A percentile compares a stretch with the other conserved stretches of the same genome.
phyloP scores from a whole-genome alignment of 2,888 invertebrate genomes.

The Macropis europaea region DNA sequence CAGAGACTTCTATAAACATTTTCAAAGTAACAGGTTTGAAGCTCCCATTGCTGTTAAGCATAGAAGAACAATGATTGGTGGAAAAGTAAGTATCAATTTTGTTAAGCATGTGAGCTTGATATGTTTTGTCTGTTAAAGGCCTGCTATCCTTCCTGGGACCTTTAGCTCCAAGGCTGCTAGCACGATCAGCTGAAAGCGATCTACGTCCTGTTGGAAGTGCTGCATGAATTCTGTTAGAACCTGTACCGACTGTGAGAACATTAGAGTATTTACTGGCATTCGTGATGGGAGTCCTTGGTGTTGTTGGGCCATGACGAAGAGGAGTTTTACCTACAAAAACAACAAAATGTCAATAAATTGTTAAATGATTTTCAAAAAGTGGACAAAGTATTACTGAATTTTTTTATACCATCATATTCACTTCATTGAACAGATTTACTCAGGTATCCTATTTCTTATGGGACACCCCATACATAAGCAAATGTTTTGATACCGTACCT shows the following conservation, averaged over 20 bases:
- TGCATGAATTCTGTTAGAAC: conserved; percentile 14
- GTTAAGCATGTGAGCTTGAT: conserved; percentile 69
- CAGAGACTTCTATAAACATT: conserved; percentile 72
- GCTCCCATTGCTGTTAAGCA: conserved; percentile 71
- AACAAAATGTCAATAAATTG: neutral
- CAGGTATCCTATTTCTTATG: neutral
- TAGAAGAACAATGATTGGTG: conserved; percentile 50
- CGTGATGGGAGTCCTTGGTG: conserved; percentile 53
- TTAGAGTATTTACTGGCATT: conserved; percentile 8
- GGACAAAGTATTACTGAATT: no score
- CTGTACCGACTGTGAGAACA: conserved; percentile 24
- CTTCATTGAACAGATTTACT: no score
- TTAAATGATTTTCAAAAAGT: neutral
- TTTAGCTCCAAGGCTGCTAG: conserved; percentile 61
- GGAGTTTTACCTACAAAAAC: conserved; percentile 47
- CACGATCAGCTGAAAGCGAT: conserved; percentile 73
- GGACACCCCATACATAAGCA: no score
- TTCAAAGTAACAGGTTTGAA: conserved; percentile 73
- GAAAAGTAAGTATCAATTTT: conserved; percentile 72
- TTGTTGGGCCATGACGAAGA: conserved; percentile 36
- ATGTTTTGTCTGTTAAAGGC: conserved; percentile 71
- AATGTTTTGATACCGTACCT: conserved; percentile 46
- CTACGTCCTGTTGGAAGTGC: conserved; percentile 53
- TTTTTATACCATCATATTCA: no score
- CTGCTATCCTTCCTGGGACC: conserved; percentile 71